Percentiles rank a stretch among this genome's conserved stretches.
Evolutionary conservation across 2,797 vertebrate genomes (phyloP).

Genomic region (Rhinoraja longicauda): DNA sequence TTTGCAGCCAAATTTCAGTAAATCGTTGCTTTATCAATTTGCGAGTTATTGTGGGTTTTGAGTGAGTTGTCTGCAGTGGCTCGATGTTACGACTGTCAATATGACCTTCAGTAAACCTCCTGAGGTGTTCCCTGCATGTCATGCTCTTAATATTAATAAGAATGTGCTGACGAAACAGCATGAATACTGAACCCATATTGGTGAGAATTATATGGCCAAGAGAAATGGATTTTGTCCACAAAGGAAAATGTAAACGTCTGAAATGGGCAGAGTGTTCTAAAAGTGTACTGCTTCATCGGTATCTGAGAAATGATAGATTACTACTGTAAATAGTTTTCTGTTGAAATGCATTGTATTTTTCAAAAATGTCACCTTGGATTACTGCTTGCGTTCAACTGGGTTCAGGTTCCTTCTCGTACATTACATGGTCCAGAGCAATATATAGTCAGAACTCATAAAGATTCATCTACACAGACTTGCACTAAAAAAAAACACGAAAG

Average conservation of each 20-base stretch:
- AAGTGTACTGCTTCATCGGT: background rate
- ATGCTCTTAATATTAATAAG: conserved; percentile 19
- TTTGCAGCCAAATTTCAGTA: background rate
- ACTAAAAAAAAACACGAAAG: no score
- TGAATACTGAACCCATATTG: background rate
- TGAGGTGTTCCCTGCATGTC: background rate
- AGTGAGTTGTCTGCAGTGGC: background rate
- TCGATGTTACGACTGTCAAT: background rate
- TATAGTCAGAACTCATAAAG: no score
- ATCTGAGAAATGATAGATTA: background rate
- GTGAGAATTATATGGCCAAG: background rate
- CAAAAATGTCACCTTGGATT: background rate
- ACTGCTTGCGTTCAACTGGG: background rate
- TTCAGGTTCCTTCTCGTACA: background rate
- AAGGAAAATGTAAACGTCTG: background rate
- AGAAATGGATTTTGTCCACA: background rate
- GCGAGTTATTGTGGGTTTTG: background rate
- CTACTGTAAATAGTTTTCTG: background rate
- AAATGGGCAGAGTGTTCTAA: background rate
- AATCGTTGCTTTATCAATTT: background rate
- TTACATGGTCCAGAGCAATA: no score
- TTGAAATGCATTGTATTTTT: background rate
- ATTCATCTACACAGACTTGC: no score
- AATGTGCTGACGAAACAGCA: background rate
- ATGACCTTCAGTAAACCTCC: background rate